A percentile compares a stretch with the other conserved stretches of the same genome.
phyloP scores from a whole-genome alignment of 2,797 vertebrate genomes.

The Enoplosus armatus region DNA sequence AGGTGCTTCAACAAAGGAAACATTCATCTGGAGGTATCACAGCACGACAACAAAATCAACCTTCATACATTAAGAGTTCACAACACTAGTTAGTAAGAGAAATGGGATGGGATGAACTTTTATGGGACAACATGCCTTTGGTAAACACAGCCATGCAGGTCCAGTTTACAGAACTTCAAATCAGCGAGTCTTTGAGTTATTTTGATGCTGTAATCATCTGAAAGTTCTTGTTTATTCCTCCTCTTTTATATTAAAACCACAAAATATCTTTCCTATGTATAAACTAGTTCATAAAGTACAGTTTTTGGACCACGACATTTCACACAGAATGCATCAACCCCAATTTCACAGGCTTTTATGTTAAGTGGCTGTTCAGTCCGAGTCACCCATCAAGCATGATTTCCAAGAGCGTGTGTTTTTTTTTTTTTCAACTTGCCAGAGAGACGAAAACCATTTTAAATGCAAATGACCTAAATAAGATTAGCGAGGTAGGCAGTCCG shows the following conservation, averaged over 20 bases:
- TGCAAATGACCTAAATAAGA: constrained; percentile 87
- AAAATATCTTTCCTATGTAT: not conserved
- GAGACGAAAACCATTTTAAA: constrained; percentile 85
- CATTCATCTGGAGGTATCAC: constrained; percentile 76
- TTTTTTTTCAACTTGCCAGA: constrained; percentile 58
- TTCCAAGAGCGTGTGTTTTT: constrained; percentile 34
- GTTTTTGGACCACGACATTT: constrained; percentile 11
- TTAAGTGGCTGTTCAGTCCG: constrained; percentile 35
- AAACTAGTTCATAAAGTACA: not conserved
- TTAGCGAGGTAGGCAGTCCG: constrained; percentile 81
- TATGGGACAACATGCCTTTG: constrained; percentile 53
- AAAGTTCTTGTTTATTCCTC: constrained; percentile 11
- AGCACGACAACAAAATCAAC: constrained; percentile 65
- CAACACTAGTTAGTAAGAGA: constrained; percentile 48
- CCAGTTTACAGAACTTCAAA: constrained; percentile 16
- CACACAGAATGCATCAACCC: constrained; percentile 9
- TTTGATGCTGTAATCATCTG: not conserved
- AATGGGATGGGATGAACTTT: constrained; percentile 52
- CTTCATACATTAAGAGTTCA: constrained; percentile 61
- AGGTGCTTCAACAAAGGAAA: constrained; percentile 78
- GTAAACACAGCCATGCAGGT: constrained; percentile 17
- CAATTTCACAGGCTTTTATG: constrained; percentile 41
- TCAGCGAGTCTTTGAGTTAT: not conserved
- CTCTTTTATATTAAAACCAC: not conserved
- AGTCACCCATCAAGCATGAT: constrained; percentile 52